phyloP scores from a whole-genome alignment of 2,888 invertebrate species.

The Macropis europaea region DNA sequence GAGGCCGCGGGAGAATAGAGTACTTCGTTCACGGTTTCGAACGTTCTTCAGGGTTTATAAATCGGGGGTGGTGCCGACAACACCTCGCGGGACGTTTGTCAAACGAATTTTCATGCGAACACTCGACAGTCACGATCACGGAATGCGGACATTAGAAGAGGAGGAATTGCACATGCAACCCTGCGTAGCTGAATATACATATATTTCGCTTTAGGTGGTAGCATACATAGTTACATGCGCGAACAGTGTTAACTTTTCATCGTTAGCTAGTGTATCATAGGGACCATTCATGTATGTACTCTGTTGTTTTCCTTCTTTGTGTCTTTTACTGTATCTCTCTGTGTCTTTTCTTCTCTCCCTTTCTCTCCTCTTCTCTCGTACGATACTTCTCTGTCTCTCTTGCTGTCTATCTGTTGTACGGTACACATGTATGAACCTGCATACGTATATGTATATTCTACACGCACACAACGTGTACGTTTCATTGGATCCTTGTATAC shows the following conservation, averaged over 20 bases:
- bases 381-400: slow-evolving; percentile 1
- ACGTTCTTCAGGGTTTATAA: too few relatives aligned
- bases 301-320: slow-evolving; percentile 14
- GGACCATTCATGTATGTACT: slow-evolving; percentile 34
- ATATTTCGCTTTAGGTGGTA: slow-evolving; percentile 8
- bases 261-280: slow-evolving; percentile 30
- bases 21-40: too few relatives aligned
- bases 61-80: too few relatives aligned
- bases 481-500: slow-evolving; percentile 32
- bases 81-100: too few relatives aligned
- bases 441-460: neutral
- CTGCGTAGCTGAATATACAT: neutral
- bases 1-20: too few relatives aligned
- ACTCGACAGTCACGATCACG: too few relatives aligned
- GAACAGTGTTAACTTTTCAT: slow-evolving; percentile 8
- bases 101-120: too few relatives aligned
- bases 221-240: slow-evolving; percentile 7
- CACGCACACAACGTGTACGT: slow-evolving; percentile 7
- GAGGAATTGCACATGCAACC: neutral
- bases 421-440: slow-evolving; percentile 24
- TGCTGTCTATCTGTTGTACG: slow-evolving; percentile 7
- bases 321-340: slow-evolving; percentile 6
- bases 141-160: neutral
- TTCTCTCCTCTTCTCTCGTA: slow-evolving; percentile 4
- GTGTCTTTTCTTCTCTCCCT: slow-evolving; percentile 7